A percentile compares a stretch with the other conserved stretches of the same genome.
These are phyloP conservation scores for Neocloeon triangulifer DNA, from an alignment of 1,140 invertebrate genomes.

Conservation along the genomic window DNA sequence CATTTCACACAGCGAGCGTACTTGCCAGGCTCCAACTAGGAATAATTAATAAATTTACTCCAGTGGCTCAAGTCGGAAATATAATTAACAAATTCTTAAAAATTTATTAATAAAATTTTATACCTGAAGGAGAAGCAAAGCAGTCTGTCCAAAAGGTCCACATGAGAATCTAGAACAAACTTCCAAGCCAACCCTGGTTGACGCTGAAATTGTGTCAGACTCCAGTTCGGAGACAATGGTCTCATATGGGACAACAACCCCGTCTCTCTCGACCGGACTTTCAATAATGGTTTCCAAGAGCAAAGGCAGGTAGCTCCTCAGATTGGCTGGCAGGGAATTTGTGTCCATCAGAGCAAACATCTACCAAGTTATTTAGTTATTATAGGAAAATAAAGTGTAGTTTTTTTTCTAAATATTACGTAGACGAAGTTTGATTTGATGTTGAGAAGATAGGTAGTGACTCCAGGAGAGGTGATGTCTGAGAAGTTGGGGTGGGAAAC, in stretches of 20 bases:
- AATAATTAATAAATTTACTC: constrained; percentile 9
- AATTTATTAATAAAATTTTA: neutral
- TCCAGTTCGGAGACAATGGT: constrained; percentile 52
- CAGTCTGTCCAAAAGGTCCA: constrained; percentile 33
- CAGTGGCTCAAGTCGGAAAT: neutral
- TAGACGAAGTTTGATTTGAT: constrained; percentile 66
- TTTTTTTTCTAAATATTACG: constrained; percentile 36
- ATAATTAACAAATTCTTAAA: neutral
- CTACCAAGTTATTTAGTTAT: constrained; percentile 19
- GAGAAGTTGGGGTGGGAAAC: constrained; percentile 24
- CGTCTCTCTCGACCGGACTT: constrained; percentile 30
- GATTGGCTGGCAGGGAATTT: constrained; percentile 25
- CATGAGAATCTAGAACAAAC: constrained; percentile 27
- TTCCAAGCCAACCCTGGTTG: constrained; percentile 34
- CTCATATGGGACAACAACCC: constrained; percentile 36
- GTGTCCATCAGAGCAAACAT: constrained; percentile 49
- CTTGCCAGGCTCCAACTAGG: constrained; percentile 48
- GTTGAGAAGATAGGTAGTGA: constrained; percentile 53
- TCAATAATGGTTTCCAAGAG: constrained; percentile 45
- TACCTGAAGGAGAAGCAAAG: constrained; percentile 25
- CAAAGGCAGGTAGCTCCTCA: constrained; percentile 45
- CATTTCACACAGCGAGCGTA: constrained; percentile 53
- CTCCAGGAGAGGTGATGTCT: constrained; percentile 5
- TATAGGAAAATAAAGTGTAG: neutral
- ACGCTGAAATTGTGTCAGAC: constrained; percentile 37